Percentiles rank a stretch among this genome's conserved stretches.
These are phyloP conservation scores for Brachystomella parvula DNA, from an alignment of 1,140 invertebrate genomes.

Conservation along the genomic window DNA sequence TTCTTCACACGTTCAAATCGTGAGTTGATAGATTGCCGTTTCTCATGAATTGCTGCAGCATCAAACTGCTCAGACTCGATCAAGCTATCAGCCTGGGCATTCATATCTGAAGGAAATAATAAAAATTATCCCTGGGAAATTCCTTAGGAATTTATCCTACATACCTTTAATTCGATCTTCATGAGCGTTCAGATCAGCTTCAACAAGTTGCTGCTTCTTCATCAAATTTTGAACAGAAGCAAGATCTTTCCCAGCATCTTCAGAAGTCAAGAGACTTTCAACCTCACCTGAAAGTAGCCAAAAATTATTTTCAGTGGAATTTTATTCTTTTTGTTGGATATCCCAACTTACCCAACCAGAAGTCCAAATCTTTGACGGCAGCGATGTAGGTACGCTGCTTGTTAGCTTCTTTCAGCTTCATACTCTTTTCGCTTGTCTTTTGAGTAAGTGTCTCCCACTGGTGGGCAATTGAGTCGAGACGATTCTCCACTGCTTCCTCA, in stretches of 20 bases:
- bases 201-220: constrained; percentile 97
- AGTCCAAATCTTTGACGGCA: constrained; percentile 98
- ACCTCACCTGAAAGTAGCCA: too few relatives aligned
- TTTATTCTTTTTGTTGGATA: too few relatives aligned
- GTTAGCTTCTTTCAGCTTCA: constrained; percentile 97
- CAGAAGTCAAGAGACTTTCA: constrained; percentile 89
- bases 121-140: background rate
- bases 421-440: constrained; percentile 94
- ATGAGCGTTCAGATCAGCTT: constrained; percentile 92
- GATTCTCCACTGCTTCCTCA: constrained; percentile 76
- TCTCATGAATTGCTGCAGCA: constrained; percentile 83
- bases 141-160: background rate
- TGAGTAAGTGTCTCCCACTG: constrained; percentile 98
- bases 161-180: constrained; percentile 87
- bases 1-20: constrained; percentile 88
- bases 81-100: constrained; percentile 83
- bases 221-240: constrained; percentile 98
- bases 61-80: constrained; percentile 94
- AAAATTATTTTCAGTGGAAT: too few relatives aligned
- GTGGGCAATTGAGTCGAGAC: constrained; percentile 88
- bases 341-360: constrained; percentile 99
- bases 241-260: constrained; percentile 96
- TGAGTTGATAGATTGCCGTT: constrained; percentile 85
- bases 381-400: constrained; percentile 98
- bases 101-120: constrained; percentile 61